Evolutionary conservation across 1,140 invertebrate genomes (phyloP).

Genomic region (silkworm (Bombyx mori)): ASM3026992v2 NC_085112.1:6531001-6531500

Average conservation of each 20-base stretch:
- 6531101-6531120: slow-evolving; percentile 23
- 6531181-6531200: slow-evolving; percentile 10
- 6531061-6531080: slow-evolving; percentile 31
- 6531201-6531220: slow-evolving; percentile 35
- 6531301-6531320: slow-evolving; percentile 19
- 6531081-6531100: slow-evolving; percentile 37
- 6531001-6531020: slow-evolving; percentile 54
- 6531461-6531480: slow-evolving; percentile 14
- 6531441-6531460: slow-evolving; percentile 23
- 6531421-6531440: slow-evolving; percentile 24
- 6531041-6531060: slow-evolving; percentile 33
- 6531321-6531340: slow-evolving; percentile 19
- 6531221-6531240: slow-evolving; percentile 15
- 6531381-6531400: slow-evolving; percentile 18
- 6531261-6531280: slow-evolving; percentile 21
- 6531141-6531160: no score
- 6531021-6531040: slow-evolving; percentile 45
- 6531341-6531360: slow-evolving; percentile 12
- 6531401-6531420: slow-evolving; percentile 22
- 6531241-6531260: slow-evolving; percentile 36
- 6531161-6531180: slow-evolving; percentile 17
- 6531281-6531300: slow-evolving; percentile 9
- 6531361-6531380: slow-evolving; percentile 20
- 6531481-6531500: slow-evolving; percentile 14
- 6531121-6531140: slow-evolving; percentile 10